Evolutionary conservation across 2,797 vertebrate species (phyloP).

Genomic region (Phrynocephalus vlangalii): DNA sequence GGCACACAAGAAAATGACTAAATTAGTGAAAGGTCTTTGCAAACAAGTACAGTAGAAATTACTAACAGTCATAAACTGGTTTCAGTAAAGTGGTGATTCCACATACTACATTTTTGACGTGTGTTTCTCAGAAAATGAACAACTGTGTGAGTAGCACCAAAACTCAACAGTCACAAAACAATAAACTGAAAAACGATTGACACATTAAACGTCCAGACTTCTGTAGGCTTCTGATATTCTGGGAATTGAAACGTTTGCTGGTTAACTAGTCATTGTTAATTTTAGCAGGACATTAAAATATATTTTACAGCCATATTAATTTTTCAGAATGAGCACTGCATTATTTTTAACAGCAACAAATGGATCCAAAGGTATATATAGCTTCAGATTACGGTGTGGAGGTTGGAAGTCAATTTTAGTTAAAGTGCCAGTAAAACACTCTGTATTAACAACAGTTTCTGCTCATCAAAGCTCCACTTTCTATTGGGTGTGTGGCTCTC

Average conservation of each 20-base stretch:
- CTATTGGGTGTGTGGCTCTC: conserved; percentile 72
- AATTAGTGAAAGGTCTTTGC: background rate
- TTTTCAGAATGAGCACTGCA: conserved; percentile 40
- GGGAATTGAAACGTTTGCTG: conserved; percentile 49
- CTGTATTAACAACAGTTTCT: conserved; percentile 60
- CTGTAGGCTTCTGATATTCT: conserved; percentile 44
- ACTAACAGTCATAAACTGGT: background rate
- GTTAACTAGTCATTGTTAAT: conserved; percentile 45
- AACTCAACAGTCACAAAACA: background rate
- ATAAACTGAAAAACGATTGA: background rate
- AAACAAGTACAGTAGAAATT: background rate
- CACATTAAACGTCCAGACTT: conserved; percentile 41
- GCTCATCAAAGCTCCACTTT: conserved; percentile 72
- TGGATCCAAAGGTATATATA: conserved; percentile 27
- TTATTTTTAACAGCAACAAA: conserved; percentile 23
- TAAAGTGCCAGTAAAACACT: conserved; percentile 51
- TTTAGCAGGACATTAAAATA: conserved; percentile 49
- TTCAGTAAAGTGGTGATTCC: background rate
- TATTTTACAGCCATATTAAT: conserved; percentile 47
- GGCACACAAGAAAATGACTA: background rate
- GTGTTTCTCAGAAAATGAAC: conserved; percentile 5
- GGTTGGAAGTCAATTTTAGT: conserved; percentile 54
- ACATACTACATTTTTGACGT: conserved; percentile 14
- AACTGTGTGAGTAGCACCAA: conserved; percentile 16
- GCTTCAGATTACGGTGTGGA: conserved; percentile 36